These are phyloP conservation scores for Rotaria macrura DNA, from an alignment of 2,888 invertebrate genomes.

Conservation along the genomic window DNA sequence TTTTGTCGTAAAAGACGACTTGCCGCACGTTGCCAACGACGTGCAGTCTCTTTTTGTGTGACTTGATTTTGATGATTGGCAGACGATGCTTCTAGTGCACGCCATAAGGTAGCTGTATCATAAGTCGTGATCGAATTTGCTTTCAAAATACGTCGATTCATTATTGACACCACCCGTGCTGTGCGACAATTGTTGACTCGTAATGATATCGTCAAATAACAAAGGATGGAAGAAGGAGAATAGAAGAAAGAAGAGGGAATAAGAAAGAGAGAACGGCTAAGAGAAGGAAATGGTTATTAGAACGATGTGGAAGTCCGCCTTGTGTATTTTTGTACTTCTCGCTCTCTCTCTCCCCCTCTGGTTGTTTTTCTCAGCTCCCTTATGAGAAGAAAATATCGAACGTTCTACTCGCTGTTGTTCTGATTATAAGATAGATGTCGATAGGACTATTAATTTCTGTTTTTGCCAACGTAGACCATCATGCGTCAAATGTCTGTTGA, in stretches of 20 bases:
- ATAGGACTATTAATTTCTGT: slow-evolving; percentile 12
- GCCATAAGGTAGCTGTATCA: neutral
- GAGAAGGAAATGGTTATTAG: neutral
- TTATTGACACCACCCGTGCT: neutral
- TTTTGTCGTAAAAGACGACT: neutral
- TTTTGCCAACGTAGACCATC: neutral
- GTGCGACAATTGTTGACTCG: neutral
- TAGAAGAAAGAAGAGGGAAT: neutral
- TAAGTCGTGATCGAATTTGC: neutral
- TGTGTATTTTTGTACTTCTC: neutral
- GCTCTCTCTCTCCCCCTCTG: neutral
- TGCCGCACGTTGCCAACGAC: slow-evolving; percentile 23
- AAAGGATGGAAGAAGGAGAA: neutral
- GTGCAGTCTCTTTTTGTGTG: neutral
- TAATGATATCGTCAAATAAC: neutral
- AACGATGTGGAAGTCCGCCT: neutral
- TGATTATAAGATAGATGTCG: slow-evolving; percentile 20
- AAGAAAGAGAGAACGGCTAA: neutral
- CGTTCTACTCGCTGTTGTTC: neutral
- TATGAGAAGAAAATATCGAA: neutral
- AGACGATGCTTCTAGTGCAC: neutral
- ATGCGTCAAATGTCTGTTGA: neutral
- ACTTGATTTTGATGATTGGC: neutral
- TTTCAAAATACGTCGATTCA: neutral
- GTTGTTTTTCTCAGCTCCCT: neutral